These are phyloP conservation scores for Acholoe squamosa DNA, from an alignment of 2,888 invertebrate species.

Conservation along the genomic window DNA sequence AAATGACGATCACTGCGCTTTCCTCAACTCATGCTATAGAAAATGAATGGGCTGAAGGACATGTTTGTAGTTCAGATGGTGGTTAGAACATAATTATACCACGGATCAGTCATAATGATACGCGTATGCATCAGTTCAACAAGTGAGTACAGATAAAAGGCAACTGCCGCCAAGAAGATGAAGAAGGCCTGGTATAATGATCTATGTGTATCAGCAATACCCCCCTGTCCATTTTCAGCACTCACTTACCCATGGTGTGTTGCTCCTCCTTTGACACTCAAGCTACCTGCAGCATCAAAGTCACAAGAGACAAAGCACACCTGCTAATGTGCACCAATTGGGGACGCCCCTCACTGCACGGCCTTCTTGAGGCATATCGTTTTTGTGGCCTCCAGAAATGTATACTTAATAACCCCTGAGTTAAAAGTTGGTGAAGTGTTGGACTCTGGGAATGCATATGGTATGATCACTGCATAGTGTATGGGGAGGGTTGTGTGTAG, in stretches of 20 bases:
- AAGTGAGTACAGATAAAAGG: too few species aligned
- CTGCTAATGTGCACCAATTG: background rate
- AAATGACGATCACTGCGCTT: too few species aligned
- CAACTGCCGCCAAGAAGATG: too few species aligned
- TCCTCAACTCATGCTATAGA: too few species aligned
- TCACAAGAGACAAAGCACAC: background rate
- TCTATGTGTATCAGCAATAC: background rate
- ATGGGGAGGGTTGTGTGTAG: too few species aligned
- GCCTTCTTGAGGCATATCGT: slow-evolving; percentile 44
- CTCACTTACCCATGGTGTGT: slow-evolving; percentile 7
- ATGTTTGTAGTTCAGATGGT: too few species aligned
- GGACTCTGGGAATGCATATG: background rate
- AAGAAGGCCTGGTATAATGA: too few species aligned
- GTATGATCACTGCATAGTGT: slow-evolving; percentile 30
- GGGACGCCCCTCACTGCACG: slow-evolving; percentile 17
- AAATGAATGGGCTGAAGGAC: too few species aligned
- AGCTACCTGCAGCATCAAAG: background rate
- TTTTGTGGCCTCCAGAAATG: slow-evolving; percentile 53
- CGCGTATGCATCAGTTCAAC: too few species aligned
- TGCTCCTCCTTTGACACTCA: background rate
- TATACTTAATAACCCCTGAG: slow-evolving; percentile 36
- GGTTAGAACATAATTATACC: too few species aligned
- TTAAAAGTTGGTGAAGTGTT: slow-evolving; percentile 52
- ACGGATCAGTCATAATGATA: too few species aligned
- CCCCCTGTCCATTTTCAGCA: background rate